Evolutionary conservation across 2,888 invertebrate genomes (phyloP).

Genomic region (Hydropsyche betteni): DNA sequence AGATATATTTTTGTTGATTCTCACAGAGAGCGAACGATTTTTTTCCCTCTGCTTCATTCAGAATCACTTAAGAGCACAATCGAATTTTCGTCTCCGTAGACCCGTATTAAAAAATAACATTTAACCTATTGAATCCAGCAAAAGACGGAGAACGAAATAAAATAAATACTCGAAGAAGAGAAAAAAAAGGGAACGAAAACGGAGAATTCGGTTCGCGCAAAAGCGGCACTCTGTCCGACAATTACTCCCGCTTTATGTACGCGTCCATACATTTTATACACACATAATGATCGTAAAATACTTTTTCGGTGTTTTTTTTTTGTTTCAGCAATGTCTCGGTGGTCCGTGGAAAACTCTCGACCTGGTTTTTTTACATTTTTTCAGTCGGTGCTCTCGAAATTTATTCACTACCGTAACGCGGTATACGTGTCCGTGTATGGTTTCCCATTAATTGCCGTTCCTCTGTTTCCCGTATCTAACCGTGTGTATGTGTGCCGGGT

Average conservation of each 20-base stretch:
- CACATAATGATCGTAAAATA: slow-evolving; percentile 21
- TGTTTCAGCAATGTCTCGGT: background rate
- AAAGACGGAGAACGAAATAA: slow-evolving; percentile 3
- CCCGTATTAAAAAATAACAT: slow-evolving; percentile 21
- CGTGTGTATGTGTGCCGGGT: background rate
- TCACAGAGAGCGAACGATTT: background rate
- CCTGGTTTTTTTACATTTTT: background rate
- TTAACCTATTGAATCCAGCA: background rate
- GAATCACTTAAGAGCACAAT: slow-evolving; percentile 14
- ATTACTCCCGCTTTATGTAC: background rate
- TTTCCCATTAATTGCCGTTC: slow-evolving; percentile 34
- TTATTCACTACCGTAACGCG: background rate
- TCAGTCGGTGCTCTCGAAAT: slow-evolving; percentile 11
- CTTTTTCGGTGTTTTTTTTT: background rate
- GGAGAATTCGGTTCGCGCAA: background rate
- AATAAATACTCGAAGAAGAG: background rate
- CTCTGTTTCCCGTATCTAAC: slow-evolving; percentile 14
- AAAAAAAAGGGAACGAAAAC: background rate
- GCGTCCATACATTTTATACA: no score
- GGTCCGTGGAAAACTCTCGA: background rate
- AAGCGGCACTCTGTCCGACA: background rate
- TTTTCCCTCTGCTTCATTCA: background rate
- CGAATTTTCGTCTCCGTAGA: slow-evolving; percentile 2
- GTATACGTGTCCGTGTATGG: slow-evolving; percentile 17
- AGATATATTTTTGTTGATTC: slow-evolving; percentile 17